A percentile compares a stretch with the other conserved stretches of the same genome.
phyloP scores from a whole-genome alignment of 2,888 invertebrate genomes.

The Strigamia crassipes region DNA sequence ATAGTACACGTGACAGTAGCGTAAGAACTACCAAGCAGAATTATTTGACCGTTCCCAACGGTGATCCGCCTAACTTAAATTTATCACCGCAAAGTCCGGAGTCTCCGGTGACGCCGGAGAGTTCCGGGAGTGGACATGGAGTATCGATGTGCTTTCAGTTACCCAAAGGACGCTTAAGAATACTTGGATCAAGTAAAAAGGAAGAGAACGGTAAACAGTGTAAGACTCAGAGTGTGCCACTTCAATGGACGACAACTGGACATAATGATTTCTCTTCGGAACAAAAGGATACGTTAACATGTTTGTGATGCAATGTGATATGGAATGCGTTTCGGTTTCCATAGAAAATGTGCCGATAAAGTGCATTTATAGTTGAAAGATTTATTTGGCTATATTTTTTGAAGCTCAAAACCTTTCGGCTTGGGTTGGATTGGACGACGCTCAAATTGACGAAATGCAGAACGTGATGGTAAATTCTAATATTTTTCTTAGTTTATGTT shows the following conservation, averaged over 20 bases:
- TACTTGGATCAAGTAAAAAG: conserved; percentile 23
- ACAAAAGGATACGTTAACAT: conserved; percentile 15
- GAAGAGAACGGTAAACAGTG: conserved; percentile 6
- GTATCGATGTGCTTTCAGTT: conserved; percentile 45
- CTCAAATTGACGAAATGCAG: neutral
- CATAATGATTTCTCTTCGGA: conserved; percentile 12
- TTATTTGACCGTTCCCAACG: conserved; percentile 46
- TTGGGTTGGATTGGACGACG: neutral
- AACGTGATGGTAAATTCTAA: neutral
- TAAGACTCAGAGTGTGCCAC: conserved; percentile 39
- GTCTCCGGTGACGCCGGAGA: neutral
- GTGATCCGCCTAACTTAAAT: conserved; percentile 1
- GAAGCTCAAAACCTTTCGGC: neutral
- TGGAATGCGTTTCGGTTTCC: neutral
- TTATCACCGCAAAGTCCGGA: neutral
- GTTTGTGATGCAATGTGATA: neutral
- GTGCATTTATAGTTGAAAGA: no score
- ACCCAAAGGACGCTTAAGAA: conserved; percentile 44
- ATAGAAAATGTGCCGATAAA: neutral
- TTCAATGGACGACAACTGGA: conserved; percentile 15
- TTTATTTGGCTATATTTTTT: conserved; percentile 15
- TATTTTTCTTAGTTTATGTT: neutral
- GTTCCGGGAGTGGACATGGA: neutral
- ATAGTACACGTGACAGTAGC: conserved; percentile 4
- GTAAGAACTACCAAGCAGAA: conserved; percentile 19